Evolutionary conservation across 2,888 invertebrate genomes (phyloP).

Genomic region (Platypus cylindrus): DNA sequence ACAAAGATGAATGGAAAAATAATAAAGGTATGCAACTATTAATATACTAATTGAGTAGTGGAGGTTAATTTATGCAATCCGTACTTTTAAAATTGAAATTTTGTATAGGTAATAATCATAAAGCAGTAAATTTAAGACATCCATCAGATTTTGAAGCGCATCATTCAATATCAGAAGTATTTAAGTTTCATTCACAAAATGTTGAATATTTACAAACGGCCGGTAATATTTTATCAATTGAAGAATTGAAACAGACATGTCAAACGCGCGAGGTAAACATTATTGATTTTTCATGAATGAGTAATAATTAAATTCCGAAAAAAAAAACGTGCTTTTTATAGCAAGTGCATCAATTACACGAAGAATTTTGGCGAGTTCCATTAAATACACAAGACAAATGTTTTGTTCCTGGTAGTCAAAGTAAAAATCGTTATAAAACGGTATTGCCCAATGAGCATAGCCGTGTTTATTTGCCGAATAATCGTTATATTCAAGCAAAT

Average conservation of each 20-base stretch:
- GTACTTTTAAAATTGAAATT: no score
- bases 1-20: slow-evolving; percentile 25
- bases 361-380: slow-evolving; percentile 92
- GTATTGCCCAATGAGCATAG: slow-evolving; percentile 84
- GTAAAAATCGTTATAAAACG: slow-evolving; percentile 80
- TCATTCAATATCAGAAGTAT: slow-evolving; percentile 56
- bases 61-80: no score
- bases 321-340: neutral
- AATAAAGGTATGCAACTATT: slow-evolving; percentile 24
- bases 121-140: slow-evolving; percentile 31
- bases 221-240: slow-evolving; percentile 48
- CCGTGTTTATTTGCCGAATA: slow-evolving; percentile 59
- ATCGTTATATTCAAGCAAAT: slow-evolving; percentile 88
- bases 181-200: slow-evolving; percentile 56
- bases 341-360: slow-evolving; percentile 55
- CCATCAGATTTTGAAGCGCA: slow-evolving; percentile 44
- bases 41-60: no score
- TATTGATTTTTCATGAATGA: no score
- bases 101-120: slow-evolving; percentile 19
- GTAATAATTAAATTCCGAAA: no score
- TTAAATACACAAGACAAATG: slow-evolving; percentile 85
- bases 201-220: slow-evolving; percentile 62
- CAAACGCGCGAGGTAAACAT: slow-evolving; percentile 25
- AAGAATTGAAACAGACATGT: slow-evolving; percentile 41
- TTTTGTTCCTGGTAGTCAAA: slow-evolving; percentile 75